phyloP scores from a whole-genome alignment of 2,888 invertebrate genomes.

The Tetragonisca angustula region DNA sequence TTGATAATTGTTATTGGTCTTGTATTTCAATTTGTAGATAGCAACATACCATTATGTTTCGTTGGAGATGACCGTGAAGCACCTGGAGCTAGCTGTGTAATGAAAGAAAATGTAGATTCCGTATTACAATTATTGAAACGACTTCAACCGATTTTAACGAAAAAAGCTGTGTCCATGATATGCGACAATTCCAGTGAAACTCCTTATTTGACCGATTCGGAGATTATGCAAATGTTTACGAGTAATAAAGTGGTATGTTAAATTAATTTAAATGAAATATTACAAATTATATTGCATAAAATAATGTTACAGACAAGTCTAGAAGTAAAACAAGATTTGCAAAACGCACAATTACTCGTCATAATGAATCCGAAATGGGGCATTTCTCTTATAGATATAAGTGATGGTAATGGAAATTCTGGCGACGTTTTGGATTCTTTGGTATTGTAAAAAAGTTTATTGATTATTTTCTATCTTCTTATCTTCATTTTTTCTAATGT shows the following conservation, averaged over 20 bases:
- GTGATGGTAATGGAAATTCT: conserved; percentile 77
- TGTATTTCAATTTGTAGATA: conserved; percentile 80
- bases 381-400: conserved; percentile 86
- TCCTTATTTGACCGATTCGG: conserved; percentile 87
- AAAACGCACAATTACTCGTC: conserved; percentile 89
- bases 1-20: conserved; percentile 34
- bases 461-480: neutral
- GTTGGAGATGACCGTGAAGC: conserved; percentile 85
- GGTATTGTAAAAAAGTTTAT: conserved; percentile 77
- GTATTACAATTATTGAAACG: conserved; percentile 88
- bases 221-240: conserved; percentile 86
- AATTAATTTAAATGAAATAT: neutral
- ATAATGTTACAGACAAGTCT: conserved; percentile 52
- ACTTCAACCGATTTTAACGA: conserved; percentile 88
- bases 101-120: conserved; percentile 86
- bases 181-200: conserved; percentile 86
- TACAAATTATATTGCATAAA: conserved; percentile 2
- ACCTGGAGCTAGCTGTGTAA: conserved; percentile 88
- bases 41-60: conserved; percentile 86
- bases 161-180: conserved; percentile 86
- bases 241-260: conserved; percentile 84
- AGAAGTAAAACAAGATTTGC: conserved; percentile 85
- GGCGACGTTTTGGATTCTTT: conserved; percentile 80
- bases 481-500: neutral
- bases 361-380: conserved; percentile 91